A percentile compares a stretch with the other conserved stretches of the same genome.
Conservation (phyloP, 1,140 invertebrate genomes). For the Eulimnadia texana region DNA sequence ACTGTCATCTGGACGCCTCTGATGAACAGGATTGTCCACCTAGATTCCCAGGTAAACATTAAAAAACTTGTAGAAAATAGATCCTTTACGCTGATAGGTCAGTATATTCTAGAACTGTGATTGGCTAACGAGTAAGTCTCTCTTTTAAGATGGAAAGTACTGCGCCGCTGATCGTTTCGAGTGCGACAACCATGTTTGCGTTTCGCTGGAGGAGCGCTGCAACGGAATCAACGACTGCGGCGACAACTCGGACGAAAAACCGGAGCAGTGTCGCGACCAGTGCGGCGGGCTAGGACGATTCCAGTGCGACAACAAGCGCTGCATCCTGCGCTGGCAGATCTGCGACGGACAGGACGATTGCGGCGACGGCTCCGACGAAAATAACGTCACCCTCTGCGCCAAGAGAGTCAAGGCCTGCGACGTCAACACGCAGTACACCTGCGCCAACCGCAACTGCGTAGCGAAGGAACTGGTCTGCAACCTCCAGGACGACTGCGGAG, state of each 20-base stretch:
- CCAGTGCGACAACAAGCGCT: slow-evolving; percentile 70
- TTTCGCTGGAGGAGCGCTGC: slow-evolving; percentile 66
- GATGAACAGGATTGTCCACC: slow-evolving; percentile 89
- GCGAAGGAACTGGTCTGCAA: slow-evolving; percentile 66
- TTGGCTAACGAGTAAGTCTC: neutral
- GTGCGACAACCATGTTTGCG: slow-evolving; percentile 72
- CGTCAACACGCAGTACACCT: slow-evolving; percentile 59
- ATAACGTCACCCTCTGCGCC: slow-evolving; percentile 73
- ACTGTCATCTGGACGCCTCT: slow-evolving; percentile 74
- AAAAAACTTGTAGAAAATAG: no score
- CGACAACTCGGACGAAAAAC: slow-evolving; percentile 74
- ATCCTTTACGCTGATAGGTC: no score
- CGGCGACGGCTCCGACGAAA: slow-evolving; percentile 83
- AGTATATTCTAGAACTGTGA: no score
- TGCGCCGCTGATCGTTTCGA: slow-evolving; percentile 78
- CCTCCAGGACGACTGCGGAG: slow-evolving; percentile 60
- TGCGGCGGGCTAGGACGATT: slow-evolving; percentile 42
- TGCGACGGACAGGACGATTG: slow-evolving; percentile 82
- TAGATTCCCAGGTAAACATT: slow-evolving; percentile 31
- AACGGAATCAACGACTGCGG: slow-evolving; percentile 83
- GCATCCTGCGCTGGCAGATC: slow-evolving; percentile 65
- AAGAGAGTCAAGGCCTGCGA: slow-evolving; percentile 55
- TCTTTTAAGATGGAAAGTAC: slow-evolving; percentile 61
- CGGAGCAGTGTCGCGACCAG: slow-evolving; percentile 46
- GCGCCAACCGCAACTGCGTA: slow-evolving; percentile 82